phyloP scores from a whole-genome alignment of 2,888 invertebrate genomes.

The Drosophila atripex region DNA sequence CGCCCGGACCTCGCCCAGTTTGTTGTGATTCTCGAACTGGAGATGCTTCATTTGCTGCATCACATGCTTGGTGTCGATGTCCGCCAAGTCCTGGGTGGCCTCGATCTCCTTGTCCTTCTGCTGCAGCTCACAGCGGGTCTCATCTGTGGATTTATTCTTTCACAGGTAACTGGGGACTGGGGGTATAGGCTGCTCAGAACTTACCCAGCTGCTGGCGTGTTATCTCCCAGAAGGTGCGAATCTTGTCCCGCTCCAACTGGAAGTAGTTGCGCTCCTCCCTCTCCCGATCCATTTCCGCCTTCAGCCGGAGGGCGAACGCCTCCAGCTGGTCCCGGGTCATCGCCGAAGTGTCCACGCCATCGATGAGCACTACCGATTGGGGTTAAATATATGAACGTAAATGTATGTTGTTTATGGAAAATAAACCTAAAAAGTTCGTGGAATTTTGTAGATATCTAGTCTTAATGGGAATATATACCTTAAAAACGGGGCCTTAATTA shows the following conservation, averaged over 20 bases:
- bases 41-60: conserved; percentile 97
- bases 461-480: too few relatives aligned
- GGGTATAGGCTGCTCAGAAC: conserved; percentile 14
- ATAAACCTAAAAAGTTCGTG: too few relatives aligned
- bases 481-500: too few relatives aligned
- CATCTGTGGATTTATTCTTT: conserved; percentile 67
- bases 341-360: conserved; percentile 95
- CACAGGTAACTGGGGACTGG: not conserved
- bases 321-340: conserved; percentile 97
- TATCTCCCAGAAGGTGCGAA: conserved; percentile 98
- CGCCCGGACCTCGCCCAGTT: conserved; percentile 92
- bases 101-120: conserved; percentile 94
- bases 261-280: conserved; percentile 98
- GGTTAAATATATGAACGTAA: not conserved
- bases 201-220: conserved; percentile 95
- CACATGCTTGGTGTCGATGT: conserved; percentile 93
- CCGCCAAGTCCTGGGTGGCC: conserved; percentile 93
- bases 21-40: conserved; percentile 95
- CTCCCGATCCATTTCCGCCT: conserved; percentile 96
- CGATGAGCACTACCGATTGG: conserved; percentile 86
- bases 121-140: conserved; percentile 85
- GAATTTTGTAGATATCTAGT: too few relatives aligned
- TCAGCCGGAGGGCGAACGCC: conserved; percentile 92
- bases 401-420: too few relatives aligned
- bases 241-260: conserved; percentile 96